Evolutionary conservation across 2,888 invertebrate species (phyloP).

Genomic region (Coelogynopora nodosa): DNA sequence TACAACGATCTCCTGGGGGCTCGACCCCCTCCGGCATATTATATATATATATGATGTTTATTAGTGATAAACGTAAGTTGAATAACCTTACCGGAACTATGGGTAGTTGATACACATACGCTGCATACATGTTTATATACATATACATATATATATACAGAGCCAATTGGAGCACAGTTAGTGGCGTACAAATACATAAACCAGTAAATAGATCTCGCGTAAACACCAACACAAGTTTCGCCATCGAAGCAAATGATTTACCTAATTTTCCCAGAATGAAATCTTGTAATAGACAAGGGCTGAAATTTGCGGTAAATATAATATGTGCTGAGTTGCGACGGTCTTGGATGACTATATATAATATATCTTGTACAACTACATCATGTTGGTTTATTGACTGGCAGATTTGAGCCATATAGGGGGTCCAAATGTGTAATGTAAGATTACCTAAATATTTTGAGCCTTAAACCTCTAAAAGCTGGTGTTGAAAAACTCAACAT

Average conservation of each 20-base stretch:
- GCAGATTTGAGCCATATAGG: not conserved
- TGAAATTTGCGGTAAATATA: not conserved
- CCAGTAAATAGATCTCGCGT: not conserved
- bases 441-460: constrained; percentile 16
- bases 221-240: not conserved
- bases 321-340: not conserved
- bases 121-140: not conserved
- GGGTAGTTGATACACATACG: not conserved
- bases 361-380: constrained; percentile 2
- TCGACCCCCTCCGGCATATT: not conserved
- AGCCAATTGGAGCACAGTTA: constrained; percentile 9
- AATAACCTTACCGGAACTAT: not conserved
- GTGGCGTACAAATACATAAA: not conserved
- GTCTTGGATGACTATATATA: not conserved
- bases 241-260: not conserved
- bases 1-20: not conserved
- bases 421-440: not conserved
- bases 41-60: not conserved
- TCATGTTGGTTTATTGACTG: not conserved
- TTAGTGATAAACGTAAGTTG: not conserved
- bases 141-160: not conserved
- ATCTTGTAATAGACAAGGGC: not conserved
- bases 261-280: not conserved
- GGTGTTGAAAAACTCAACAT: not conserved
- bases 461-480: not conserved